Conservation (phyloP, 2,113 vertebrate genomes). For the Plectropomus leopardus region DNA sequence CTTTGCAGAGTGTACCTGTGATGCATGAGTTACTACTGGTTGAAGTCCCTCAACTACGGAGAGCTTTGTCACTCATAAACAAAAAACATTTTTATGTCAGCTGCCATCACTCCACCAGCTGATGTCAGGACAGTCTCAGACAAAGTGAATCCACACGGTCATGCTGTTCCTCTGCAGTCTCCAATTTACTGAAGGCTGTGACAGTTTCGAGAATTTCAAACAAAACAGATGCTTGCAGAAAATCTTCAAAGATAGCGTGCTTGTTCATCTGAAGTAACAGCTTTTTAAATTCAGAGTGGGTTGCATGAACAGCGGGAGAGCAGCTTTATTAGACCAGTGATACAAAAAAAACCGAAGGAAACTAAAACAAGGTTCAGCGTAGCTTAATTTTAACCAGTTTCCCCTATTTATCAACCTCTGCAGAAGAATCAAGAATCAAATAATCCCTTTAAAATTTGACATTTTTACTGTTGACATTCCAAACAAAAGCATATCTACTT, state of each 20-base stretch:
- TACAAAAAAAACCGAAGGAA: constrained; percentile 23
- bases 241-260: constrained; percentile 39
- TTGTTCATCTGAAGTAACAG: constrained; percentile 35
- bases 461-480: no score
- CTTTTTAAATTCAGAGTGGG: constrained; percentile 30
- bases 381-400: not conserved
- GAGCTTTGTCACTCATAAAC: constrained; percentile 33
- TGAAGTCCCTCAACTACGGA: constrained; percentile 38
- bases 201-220: constrained; percentile 47
- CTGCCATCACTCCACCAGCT: constrained; percentile 32
- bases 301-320: constrained; percentile 44
- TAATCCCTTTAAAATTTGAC: no score
- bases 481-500: no score
- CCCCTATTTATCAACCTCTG: not conserved
- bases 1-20: constrained; percentile 24
- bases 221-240: constrained; percentile 41
- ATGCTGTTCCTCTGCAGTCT: constrained; percentile 34
- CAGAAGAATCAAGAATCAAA: not conserved
- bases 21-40: constrained; percentile 22
- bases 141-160: constrained; percentile 33
- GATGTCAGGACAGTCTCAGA: constrained; percentile 36
- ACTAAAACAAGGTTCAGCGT: not conserved
- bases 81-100: constrained; percentile 46
- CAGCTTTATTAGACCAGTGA: constrained; percentile 30
- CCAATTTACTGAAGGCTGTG: constrained; percentile 45